Conservation (phyloP, 2,888 invertebrate genomes). For the Drosophila neonasuta region DNA sequence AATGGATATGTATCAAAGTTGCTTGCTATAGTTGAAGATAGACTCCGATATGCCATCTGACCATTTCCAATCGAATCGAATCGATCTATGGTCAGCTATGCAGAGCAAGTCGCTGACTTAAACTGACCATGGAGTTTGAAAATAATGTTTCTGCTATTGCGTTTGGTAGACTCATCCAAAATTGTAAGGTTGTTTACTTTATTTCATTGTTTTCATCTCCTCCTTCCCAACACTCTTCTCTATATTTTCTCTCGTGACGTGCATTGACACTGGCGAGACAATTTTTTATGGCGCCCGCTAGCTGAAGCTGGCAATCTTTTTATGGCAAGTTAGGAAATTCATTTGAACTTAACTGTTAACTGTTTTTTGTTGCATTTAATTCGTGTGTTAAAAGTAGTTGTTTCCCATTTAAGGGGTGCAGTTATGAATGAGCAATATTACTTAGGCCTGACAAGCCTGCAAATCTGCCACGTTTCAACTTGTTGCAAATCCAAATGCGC, state of each 20-base stretch:
- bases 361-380: constrained; percentile 46
- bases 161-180: constrained; percentile 52
- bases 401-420: constrained; percentile 48
- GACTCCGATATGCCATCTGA: constrained; percentile 23
- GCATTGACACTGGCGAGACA: constrained; percentile 43
- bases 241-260: constrained; percentile 15
- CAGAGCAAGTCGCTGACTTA: constrained; percentile 34
- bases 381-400: constrained; percentile 37
- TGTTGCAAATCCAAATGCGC: constrained; percentile 21
- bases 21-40: constrained; percentile 7
- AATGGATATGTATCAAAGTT: constrained; percentile 1
- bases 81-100: constrained; percentile 43
- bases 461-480: constrained; percentile 62
- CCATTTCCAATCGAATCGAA: constrained; percentile 32
- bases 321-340: constrained; percentile 67
- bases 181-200: constrained; percentile 57
- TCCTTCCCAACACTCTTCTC: neutral
- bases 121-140: constrained; percentile 34
- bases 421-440: constrained; percentile 60
- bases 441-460: constrained; percentile 64
- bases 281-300: constrained; percentile 36
- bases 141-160: constrained; percentile 41
- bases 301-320: constrained; percentile 32
- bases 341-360: constrained; percentile 51
- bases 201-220: constrained; percentile 4